Evolutionary conservation across 2,113 vertebrate genomes (phyloP), one percentile per base, ranked within the genome.

Genomic region (Sorex araneus): DNA sequence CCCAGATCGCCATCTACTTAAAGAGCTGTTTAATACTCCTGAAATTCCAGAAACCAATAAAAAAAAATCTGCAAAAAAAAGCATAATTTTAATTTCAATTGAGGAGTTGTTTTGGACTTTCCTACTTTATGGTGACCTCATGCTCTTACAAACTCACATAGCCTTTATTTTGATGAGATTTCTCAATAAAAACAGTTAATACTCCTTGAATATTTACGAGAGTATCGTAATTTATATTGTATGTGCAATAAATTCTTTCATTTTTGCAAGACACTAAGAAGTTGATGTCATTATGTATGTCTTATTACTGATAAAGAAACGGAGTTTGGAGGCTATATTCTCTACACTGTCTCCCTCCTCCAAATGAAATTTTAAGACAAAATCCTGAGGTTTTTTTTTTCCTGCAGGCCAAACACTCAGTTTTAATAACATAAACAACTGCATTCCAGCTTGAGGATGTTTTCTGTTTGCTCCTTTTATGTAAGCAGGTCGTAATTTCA

Each of bases 401-500:
- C 8, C 10, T 69, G 1, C 9, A 71, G 21, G 18, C 8, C 66
- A 86, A 67, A 76, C 30, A 30, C 4, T 77, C 2, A 7, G 1
- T 34, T 4, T 64, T 83, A 57, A 67, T 76, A 66, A 89, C 30
- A n/a, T 2, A 23, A 32, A 27, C 5, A 75, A 78, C 2, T 47
- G 21, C 8, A 34, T 82, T 81, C 32, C 63, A 92, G 57, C 50
- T 32, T 32, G 45, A 34, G 16, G 8, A 12, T 30, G 1, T 32
- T 71, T 71, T 47, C 78, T 36, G 36, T 78, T 77, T 73, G 28
- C 34, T 79, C 50, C 90, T 75, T 71, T 10, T 28, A 67, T n/a
- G 54, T 40, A 45, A 25, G 66, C 60, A 84, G 23, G 36, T 66
- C 12, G 89, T 71, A 89, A 84, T 75, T 84, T 76, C 28, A 76